These are phyloP conservation scores for Burhinus oedicnemus DNA, from an alignment of 2,113 vertebrate species.

Conservation along the genomic window DNA sequence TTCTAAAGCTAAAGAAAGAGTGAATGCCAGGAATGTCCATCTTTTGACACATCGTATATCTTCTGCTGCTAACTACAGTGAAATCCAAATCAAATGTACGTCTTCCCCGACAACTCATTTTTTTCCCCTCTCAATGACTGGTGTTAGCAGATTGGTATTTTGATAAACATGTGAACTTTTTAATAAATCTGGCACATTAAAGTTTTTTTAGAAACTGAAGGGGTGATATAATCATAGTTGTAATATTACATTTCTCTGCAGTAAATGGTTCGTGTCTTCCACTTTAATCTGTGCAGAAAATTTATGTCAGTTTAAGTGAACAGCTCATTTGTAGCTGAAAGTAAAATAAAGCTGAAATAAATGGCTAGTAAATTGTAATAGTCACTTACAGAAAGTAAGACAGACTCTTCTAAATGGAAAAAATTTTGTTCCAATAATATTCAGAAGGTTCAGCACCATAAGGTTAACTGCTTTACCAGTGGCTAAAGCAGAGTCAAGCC, in stretches of 20 bases:
- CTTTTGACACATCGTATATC: neutral
- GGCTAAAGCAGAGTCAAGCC: neutral
- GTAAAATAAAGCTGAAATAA: constrained; percentile 73
- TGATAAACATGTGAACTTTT: constrained; percentile 40
- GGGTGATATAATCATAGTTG: constrained; percentile 42
- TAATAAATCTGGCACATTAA: constrained; percentile 18
- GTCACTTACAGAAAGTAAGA: constrained; percentile 52
- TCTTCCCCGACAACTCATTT: neutral
- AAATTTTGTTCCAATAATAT: constrained; percentile 37
- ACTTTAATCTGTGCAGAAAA: constrained; percentile 69
- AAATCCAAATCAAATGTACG: neutral
- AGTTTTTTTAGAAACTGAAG: constrained; percentile 3
- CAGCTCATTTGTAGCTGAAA: constrained; percentile 71
- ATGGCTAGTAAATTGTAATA: constrained; percentile 63
- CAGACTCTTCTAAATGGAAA: constrained; percentile 18
- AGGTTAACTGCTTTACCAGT: neutral
- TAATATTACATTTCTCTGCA: constrained; percentile 53
- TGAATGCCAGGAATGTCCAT: neutral
- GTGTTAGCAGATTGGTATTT: constrained; percentile 15
- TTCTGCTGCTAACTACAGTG: neutral
- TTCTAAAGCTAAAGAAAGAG: neutral
- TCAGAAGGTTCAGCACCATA: constrained; percentile 11
- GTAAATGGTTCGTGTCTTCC: constrained; percentile 59
- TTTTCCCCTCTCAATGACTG: neutral
- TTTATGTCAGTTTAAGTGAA: constrained; percentile 71